Evolutionary conservation across 2,113 vertebrate species (phyloP).

Genomic region (Heliornis fulica): DNA sequence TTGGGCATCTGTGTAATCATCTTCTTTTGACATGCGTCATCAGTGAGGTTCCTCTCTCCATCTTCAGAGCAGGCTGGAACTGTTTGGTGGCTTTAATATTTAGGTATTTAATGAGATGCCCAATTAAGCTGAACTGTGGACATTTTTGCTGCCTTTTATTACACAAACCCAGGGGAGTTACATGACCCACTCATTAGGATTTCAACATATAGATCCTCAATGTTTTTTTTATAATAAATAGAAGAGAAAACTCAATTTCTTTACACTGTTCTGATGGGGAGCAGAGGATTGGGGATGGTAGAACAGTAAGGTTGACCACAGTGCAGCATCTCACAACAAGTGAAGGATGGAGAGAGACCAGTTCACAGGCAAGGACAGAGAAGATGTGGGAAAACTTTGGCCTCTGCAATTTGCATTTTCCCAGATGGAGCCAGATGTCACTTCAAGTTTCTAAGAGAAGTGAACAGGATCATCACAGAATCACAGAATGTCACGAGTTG

Average conservation of each 20-base stretch:
- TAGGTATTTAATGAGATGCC: not conserved
- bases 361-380: fast-evolving
- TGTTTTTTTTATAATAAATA: not conserved
- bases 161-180: not conserved
- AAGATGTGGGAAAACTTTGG: not conserved
- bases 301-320: not conserved
- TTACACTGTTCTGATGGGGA: not conserved
- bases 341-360: not conserved
- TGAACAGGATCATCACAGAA: not conserved
- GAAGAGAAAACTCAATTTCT: not conserved
- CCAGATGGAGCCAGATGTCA: not conserved
- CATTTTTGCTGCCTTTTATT: not conserved
- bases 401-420: not conserved
- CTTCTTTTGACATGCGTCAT: not conserved
- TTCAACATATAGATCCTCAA: not conserved
- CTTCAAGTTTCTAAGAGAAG: not conserved
- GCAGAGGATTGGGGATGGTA: not conserved
- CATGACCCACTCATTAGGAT: not conserved
- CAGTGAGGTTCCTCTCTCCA: not conserved
- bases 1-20: not conserved
- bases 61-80: not conserved
- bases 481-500: too few relatives aligned
- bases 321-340: not conserved
- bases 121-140: not conserved
- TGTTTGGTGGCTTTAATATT: not conserved